Percentiles rank a stretch among this genome's conserved stretches.
These are phyloP conservation scores for Ormyrus thymus DNA, from an alignment of 2,888 invertebrate species.

Conservation along the genomic window DNA sequence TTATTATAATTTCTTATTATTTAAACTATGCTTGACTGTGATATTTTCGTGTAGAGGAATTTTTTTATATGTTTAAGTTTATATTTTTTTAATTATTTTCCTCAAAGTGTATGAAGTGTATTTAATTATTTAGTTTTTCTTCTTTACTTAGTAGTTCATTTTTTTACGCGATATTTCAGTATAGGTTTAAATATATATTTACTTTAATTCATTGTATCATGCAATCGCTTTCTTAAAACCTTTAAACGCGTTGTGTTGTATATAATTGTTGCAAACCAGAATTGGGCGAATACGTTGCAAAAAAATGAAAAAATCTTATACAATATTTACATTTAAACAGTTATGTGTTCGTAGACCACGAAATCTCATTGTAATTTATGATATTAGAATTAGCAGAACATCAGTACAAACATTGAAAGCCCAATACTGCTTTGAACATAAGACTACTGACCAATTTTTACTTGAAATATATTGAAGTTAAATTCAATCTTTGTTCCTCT, in stretches of 20 bases:
- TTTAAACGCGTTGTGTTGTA: neutral
- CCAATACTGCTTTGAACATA: conserved; percentile 13
- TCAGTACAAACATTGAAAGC: neutral
- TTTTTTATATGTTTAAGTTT: conserved; percentile 44
- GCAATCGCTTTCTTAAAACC: conserved; percentile 14
- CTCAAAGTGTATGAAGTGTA: neutral
- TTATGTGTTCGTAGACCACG: neutral
- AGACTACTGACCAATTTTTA: conserved; percentile 29
- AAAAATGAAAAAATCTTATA: neutral
- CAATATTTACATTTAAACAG: neutral
- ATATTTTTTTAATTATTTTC: conserved; percentile 40
- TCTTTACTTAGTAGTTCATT: conserved; percentile 28
- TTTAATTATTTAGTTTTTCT: conserved; percentile 30
- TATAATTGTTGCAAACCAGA: conserved; percentile 18
- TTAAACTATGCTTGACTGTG: conserved; percentile 59
- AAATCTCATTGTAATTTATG: neutral
- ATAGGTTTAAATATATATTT: conserved; percentile 11
- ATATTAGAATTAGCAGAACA: neutral
- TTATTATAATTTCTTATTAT: conserved; percentile 49
- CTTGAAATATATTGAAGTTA: conserved; percentile 38
- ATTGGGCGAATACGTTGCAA: conserved; percentile 17
- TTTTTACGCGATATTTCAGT: neutral
- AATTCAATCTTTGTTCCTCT: conserved; percentile 46
- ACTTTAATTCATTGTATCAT: neutral
- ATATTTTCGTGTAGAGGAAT: conserved; percentile 55